Percentiles rank a stretch among this genome's conserved stretches.
Conservation (phyloP, 1,140 invertebrate genomes). For the Adelges cooleyi region DNA sequence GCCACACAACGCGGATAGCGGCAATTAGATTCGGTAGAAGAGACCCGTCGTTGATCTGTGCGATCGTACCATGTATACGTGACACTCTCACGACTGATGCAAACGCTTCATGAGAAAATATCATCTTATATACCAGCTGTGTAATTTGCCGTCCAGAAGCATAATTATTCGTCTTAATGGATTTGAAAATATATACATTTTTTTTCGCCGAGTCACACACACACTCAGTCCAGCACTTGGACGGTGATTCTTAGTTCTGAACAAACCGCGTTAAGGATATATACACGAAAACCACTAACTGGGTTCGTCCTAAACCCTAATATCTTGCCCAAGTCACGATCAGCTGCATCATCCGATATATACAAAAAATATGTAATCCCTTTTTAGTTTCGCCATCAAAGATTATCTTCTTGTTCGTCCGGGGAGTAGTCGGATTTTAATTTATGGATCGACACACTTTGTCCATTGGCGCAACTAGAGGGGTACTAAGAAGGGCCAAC, state of each 20-base stretch:
- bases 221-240: too few relatives aligned
- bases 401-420: too few relatives aligned
- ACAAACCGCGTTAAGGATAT: too few relatives aligned
- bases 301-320: neutral
- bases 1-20: neutral
- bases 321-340: neutral
- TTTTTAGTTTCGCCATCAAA: too few relatives aligned
- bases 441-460: too few relatives aligned
- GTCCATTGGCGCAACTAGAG: too few relatives aligned
- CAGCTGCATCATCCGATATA: too few relatives aligned
- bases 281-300: too few relatives aligned
- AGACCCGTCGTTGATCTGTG: neutral
- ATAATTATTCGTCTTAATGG: neutral
- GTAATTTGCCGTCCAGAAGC: neutral
- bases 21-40: neutral
- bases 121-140: neutral
- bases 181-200: neutral
- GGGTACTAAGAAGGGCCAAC: too few relatives aligned
- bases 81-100: conserved; percentile 9
- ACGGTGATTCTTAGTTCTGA: too few relatives aligned
- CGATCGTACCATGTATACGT: neutral
- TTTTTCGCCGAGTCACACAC: neutral
- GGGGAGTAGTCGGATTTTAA: too few relatives aligned
- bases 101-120: conserved; percentile 15
- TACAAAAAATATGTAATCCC: too few relatives aligned